phyloP scores from a whole-genome alignment of 2,888 invertebrate species.

The Caenorhabditis virilis region DNA sequence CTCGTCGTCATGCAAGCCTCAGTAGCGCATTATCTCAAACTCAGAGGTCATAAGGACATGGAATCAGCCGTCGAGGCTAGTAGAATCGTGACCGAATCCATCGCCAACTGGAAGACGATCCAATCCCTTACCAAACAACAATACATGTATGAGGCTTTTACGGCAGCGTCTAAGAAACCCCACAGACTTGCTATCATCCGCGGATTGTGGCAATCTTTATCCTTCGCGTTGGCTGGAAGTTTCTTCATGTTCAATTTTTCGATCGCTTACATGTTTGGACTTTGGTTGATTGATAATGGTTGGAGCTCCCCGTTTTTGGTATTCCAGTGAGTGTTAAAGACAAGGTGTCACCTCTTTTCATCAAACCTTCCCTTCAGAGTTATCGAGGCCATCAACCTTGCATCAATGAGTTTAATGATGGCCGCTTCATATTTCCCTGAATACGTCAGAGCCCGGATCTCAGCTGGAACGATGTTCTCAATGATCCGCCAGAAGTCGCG shows the following conservation, averaged over 20 bases:
- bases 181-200: slow-evolving; percentile 43
- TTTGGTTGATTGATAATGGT: slow-evolving; percentile 47
- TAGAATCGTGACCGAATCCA: slow-evolving; percentile 69
- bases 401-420: slow-evolving; percentile 71
- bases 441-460: slow-evolving; percentile 69
- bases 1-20: slow-evolving; percentile 33
- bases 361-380: slow-evolving; percentile 71
- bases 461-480: slow-evolving; percentile 65
- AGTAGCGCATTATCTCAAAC: slow-evolving; percentile 54
- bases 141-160: slow-evolving; percentile 60
- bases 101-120: slow-evolving; percentile 70
- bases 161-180: slow-evolving; percentile 37
- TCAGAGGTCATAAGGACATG: slow-evolving; percentile 50
- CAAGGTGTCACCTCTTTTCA: too few species aligned
- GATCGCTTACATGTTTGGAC: slow-evolving; percentile 53
- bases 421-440: slow-evolving; percentile 70
- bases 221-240: slow-evolving; percentile 42
- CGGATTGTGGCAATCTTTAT: slow-evolving; percentile 53
- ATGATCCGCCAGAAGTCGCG: slow-evolving; percentile 66
- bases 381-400: slow-evolving; percentile 73
- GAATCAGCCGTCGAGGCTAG: slow-evolving; percentile 52
- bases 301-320: slow-evolving; percentile 57
- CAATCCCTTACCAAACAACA: slow-evolving; percentile 69
- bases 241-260: slow-evolving; percentile 58
- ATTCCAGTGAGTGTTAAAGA: slow-evolving; percentile 54